Conservation (phyloP, 2,888 invertebrate genomes). For the Chymomyza amoena region DNA sequence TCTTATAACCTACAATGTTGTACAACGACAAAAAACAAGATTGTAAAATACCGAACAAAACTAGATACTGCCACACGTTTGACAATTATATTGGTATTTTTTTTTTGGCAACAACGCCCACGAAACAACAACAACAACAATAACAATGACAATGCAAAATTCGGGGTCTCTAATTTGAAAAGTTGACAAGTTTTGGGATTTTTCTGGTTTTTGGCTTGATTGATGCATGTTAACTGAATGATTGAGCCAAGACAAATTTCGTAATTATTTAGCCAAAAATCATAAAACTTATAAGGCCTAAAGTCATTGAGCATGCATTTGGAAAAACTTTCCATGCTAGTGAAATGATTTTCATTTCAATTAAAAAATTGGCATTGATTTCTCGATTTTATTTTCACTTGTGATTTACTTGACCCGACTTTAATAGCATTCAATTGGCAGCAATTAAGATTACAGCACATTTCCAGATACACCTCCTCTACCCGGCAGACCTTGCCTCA, state of each 20-base stretch:
- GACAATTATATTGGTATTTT: constrained; percentile 30
- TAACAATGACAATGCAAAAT: background rate
- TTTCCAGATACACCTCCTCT: background rate
- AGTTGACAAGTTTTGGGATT: constrained; percentile 37
- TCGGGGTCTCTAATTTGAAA: background rate
- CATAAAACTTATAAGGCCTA: too few species aligned
- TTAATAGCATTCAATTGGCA: constrained; percentile 42
- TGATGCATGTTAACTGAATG: constrained; percentile 22
- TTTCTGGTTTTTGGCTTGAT: constrained; percentile 40
- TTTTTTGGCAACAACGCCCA: constrained; percentile 31
- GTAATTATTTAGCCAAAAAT: too few species aligned
- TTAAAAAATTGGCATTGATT: background rate
- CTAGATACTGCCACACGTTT: background rate
- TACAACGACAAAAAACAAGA: background rate
- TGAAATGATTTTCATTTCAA: constrained; percentile 28
- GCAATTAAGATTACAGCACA: constrained; percentile 38
- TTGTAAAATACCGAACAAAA: background rate
- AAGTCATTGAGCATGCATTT: background rate
- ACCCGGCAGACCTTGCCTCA: too few species aligned
- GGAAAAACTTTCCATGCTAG: background rate
- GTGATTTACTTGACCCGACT: constrained; percentile 10
- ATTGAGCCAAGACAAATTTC: constrained; percentile 22
- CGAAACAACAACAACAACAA: constrained; percentile 11
- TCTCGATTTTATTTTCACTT: constrained; percentile 4
- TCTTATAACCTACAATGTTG: background rate